Evolutionary conservation across 2,888 invertebrate genomes (phyloP), one percentile per base, ranked within the genome.

Genomic region (Abscondita cerata): DNA sequence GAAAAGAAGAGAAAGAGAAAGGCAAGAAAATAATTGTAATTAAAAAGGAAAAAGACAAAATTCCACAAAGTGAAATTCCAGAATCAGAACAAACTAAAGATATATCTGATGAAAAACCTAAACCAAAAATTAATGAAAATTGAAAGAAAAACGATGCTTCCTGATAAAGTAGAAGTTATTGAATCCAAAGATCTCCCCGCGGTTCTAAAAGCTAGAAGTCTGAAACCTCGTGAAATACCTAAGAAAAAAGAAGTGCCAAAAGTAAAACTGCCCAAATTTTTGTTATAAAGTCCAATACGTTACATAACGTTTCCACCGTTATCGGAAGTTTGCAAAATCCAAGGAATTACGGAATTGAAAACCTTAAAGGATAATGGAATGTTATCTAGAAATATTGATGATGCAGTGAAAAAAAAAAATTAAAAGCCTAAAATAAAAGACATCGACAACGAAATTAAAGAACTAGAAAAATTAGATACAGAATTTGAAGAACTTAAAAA

Each of bases 301-400:
- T 82, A 83, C n/a, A 78, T 82, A 52, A 87, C 88, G 63, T 91
- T 87, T 83, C 87, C 90, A 9, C 86, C 90, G 62, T 79, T 80
- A 66, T 67, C 67, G 40, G 72, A 73, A 70, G 62, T 61, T 41
- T 67, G 70, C 58, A 69, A 71, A 38, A 67, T 65, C 41, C 71
- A 73, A n/a, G 40, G 62, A 48, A 67, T 71, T 34, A 59, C 67
- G 16, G 78, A 83, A 36, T 76, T 85, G 44, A 80, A 81, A 60
- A 85, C 86, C 0, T 73, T 81, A 19, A 85, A 85, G 66, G 85
- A 86, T 72, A 85, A 83, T 72, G 91, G 91, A 19, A 86, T 89
- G 65, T 76, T 92, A 34, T 91, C 92, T 0, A 84, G 83, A 65
- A 84, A 84, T 64, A 68, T 83, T 13, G 77, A 89, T 78, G 91